Conservation (phyloP, 2,888 invertebrate species). For the Pemphredon lugubris region DNA sequence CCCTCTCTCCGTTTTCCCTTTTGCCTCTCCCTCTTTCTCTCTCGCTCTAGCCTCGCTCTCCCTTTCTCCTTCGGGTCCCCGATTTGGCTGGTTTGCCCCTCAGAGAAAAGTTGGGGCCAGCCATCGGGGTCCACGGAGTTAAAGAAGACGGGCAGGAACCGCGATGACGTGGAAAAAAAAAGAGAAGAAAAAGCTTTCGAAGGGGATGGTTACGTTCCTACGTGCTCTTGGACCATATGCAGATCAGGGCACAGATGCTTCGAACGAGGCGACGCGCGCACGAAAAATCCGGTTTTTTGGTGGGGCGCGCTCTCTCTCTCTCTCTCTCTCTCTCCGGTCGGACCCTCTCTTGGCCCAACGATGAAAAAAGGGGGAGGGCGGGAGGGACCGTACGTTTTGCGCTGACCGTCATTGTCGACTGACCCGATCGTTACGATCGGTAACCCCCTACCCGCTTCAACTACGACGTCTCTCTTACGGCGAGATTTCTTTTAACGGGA, state of each 20-base stretch:
- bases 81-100: slow-evolving; percentile 31
- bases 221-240: slow-evolving; percentile 76
- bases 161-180: slow-evolving; percentile 40
- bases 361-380: slow-evolving; percentile 1
- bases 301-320: no score
- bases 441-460: slow-evolving; percentile 7
- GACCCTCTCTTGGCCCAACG: slow-evolving; percentile 11
- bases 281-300: slow-evolving; percentile 74
- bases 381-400: slow-evolving; percentile 1
- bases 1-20: neutral
- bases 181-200: slow-evolving; percentile 48
- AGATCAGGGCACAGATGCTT: slow-evolving; percentile 79
- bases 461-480: neutral
- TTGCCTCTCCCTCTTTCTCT: neutral
- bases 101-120: slow-evolving; percentile 33
- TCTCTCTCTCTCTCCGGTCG: no score
- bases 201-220: slow-evolving; percentile 64
- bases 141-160: slow-evolving; percentile 36
- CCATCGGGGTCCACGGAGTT: slow-evolving; percentile 36
- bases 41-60: neutral
- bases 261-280: slow-evolving; percentile 46
- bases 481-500: neutral
- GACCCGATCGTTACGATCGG: slow-evolving; percentile 13
- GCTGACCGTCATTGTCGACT: slow-evolving; percentile 18
- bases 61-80: neutral